Conservation (phyloP, 2,888 invertebrate species). For the Protula sp. region DNA sequence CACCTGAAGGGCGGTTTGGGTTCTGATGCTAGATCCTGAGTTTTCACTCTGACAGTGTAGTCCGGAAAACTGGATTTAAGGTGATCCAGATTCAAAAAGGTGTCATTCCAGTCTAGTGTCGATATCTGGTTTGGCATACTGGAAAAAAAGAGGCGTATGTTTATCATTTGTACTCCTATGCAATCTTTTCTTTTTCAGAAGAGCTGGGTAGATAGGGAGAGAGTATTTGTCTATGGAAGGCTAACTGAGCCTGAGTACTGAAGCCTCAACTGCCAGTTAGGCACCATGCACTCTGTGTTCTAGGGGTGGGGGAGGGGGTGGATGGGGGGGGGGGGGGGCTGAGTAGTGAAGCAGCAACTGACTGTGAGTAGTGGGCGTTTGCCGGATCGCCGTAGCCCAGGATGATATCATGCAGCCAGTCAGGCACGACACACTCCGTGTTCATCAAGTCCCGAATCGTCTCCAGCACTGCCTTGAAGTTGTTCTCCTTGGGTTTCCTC, state of each 20-base stretch:
- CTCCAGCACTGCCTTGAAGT: constrained; percentile 98
- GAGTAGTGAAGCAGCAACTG: too few relatives aligned
- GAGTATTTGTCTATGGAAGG: too few relatives aligned
- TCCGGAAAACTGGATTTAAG: constrained; percentile 79
- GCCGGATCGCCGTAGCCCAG: constrained; percentile 97
- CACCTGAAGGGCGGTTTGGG: constrained; percentile 78
- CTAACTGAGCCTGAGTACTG: too few relatives aligned
- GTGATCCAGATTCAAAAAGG: constrained; percentile 88
- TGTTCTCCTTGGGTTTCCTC: constrained; percentile 99
- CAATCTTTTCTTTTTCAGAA: too few relatives aligned
- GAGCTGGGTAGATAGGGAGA: too few relatives aligned
- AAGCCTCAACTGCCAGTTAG: constrained; percentile 59
- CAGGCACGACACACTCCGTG: constrained; percentile 61
- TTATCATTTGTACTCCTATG: too few relatives aligned
- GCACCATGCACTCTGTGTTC: constrained; percentile 71
- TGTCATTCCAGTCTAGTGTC: constrained; percentile 93
- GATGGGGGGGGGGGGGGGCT: too few relatives aligned
- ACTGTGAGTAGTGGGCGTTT: constrained; percentile 80
- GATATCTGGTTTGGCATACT: constrained; percentile 83
- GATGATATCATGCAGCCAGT: constrained; percentile 67
- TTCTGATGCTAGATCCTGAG: constrained; percentile 59
- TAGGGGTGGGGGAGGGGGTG: constrained; percentile 93
- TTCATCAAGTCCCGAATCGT: constrained; percentile 99
- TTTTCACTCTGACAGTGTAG: constrained; percentile 68
- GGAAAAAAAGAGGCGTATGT: too few relatives aligned